Conservation (phyloP, 2,888 invertebrate genomes). For the Drosophila crucigera region DNA sequence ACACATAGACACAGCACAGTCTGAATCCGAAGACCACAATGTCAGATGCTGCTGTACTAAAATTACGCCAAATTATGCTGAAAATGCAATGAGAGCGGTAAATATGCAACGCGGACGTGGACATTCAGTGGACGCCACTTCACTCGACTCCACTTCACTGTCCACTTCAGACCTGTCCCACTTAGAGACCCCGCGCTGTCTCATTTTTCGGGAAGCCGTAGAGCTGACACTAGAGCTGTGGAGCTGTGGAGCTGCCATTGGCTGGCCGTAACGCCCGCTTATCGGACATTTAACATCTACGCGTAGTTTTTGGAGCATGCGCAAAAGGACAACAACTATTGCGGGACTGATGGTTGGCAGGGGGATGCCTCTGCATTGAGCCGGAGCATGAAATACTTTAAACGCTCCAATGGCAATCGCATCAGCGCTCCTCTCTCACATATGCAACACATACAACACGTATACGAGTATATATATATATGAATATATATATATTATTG, state of each 20-base stretch:
- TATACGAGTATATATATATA: conserved; percentile 2
- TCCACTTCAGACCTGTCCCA: background rate
- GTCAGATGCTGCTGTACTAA: conserved; percentile 53
- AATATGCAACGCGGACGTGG: conserved; percentile 57
- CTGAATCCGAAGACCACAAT: conserved; percentile 41
- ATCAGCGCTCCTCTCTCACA: conserved; percentile 17
- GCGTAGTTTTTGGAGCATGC: conserved; percentile 69
- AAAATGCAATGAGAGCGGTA: conserved; percentile 72
- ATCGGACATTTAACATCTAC: conserved; percentile 57
- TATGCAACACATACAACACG: conserved; percentile 17
- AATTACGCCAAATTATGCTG: conserved; percentile 81
- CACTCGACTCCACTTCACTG: background rate
- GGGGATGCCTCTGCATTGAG: conserved; percentile 28
- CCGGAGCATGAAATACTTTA: conserved; percentile 70
- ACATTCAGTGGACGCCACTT: conserved; percentile 11
- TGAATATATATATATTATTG: conserved; percentile 64
- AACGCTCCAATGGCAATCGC: conserved; percentile 60
- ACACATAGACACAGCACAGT: background rate
- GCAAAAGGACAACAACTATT: conserved; percentile 55
- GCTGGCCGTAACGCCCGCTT: conserved; percentile 48
- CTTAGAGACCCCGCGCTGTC: background rate
- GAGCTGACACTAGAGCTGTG: conserved; percentile 31
- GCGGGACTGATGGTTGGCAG: background rate
- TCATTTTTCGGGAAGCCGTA: conserved; percentile 57
- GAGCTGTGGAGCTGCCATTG: conserved; percentile 56